Evolutionary conservation across 2,113 vertebrate genomes (phyloP).

Genomic region (Glaucomys volans): DNA sequence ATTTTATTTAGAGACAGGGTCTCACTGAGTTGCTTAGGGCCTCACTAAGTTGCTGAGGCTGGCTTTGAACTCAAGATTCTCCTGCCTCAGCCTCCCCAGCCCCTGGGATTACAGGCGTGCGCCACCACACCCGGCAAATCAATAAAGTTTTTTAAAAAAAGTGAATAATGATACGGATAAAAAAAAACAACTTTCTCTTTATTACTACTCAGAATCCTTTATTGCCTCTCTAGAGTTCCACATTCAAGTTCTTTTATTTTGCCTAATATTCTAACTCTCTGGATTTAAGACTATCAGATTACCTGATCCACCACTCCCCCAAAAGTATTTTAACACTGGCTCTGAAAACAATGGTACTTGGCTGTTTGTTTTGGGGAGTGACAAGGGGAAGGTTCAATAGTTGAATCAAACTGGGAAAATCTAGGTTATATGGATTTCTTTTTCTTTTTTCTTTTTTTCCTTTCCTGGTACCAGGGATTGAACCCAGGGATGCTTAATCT

Average conservation of each 20-base stretch:
- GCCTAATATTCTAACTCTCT: conserved; percentile 44
- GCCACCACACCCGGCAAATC: too few relatives aligned
- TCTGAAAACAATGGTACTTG: background rate
- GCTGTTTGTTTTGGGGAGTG: background rate
- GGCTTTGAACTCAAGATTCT: too few relatives aligned
- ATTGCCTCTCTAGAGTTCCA: conserved; percentile 7
- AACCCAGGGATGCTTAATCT: too few relatives aligned
- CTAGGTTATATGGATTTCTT: background rate
- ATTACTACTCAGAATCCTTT: conserved; percentile 31
- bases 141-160: background rate
- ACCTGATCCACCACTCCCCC: background rate
- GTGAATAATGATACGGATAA: background rate
- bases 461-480: too few relatives aligned
- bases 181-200: background rate
- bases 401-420: conserved; percentile 24
- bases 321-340: background rate
- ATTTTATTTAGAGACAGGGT: too few relatives aligned
- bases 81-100: too few relatives aligned
- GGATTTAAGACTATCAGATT: background rate
- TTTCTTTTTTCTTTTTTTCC: too few relatives aligned
- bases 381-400: background rate
- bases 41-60: too few relatives aligned
- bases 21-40: too few relatives aligned
- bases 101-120: too few relatives aligned
- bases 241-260: conserved; percentile 18